phyloP scores from a whole-genome alignment of 2,113 vertebrate species.

The Apteryx mantelli region DNA sequence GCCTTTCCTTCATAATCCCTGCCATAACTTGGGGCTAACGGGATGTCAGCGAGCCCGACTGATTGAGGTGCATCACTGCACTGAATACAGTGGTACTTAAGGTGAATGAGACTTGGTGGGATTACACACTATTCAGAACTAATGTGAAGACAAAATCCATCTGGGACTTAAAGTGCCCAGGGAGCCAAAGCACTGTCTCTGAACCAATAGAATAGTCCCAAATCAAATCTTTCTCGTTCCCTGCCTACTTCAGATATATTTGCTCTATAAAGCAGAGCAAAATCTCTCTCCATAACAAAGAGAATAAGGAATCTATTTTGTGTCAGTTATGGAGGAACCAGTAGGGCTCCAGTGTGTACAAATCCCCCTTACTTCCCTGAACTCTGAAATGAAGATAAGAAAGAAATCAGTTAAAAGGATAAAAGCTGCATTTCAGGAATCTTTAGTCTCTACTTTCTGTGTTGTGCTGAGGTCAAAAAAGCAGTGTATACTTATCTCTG shows the following conservation, averaged over 20 bases:
- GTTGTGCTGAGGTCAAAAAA: background rate
- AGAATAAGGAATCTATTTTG: background rate
- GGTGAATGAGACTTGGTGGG: background rate
- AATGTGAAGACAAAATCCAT: background rate
- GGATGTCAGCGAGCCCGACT: fast-evolving
- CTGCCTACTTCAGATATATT: background rate
- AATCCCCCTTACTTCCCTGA: background rate
- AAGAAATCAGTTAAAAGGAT: background rate
- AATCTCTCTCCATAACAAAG: background rate
- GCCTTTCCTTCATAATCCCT: background rate
- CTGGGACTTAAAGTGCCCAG: background rate
- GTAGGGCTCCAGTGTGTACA: background rate
- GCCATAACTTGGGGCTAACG: fast-evolving
- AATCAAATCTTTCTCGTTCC: background rate
- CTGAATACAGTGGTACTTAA: background rate
- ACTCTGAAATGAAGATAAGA: background rate
- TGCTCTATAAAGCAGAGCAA: background rate
- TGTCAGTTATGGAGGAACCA: background rate
- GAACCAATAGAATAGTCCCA: background rate
- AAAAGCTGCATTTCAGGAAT: background rate
- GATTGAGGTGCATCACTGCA: background rate
- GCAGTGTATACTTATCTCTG: background rate
- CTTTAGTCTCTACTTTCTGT: background rate
- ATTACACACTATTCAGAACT: background rate
- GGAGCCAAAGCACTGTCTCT: background rate